These are phyloP conservation scores for Paragorgia papillata DNA, from an alignment of 92 coral and sea anemone species.

Conservation along the genomic window DNA sequence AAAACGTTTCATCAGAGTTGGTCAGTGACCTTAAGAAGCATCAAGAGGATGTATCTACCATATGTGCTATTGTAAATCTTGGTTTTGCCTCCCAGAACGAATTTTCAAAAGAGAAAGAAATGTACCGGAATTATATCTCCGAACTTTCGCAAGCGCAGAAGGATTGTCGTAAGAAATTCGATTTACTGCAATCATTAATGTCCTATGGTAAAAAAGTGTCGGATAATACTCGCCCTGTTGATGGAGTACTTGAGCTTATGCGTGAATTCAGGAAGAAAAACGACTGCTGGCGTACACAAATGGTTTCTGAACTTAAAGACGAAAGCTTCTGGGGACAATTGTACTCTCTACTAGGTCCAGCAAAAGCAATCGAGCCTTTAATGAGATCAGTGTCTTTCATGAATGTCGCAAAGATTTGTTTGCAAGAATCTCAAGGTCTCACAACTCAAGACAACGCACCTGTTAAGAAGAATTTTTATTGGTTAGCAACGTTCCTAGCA, in stretches of 20 bases:
- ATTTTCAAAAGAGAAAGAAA: neutral
- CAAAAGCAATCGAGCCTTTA: slow-evolving; percentile 9
- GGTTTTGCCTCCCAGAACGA: neutral
- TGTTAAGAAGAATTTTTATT: neutral
- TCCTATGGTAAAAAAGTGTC: slow-evolving; percentile 26
- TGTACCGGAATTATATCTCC: neutral
- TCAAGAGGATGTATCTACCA: neutral
- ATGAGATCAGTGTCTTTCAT: slow-evolving; percentile 1
- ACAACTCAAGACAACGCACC: neutral
- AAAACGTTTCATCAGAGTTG: neutral
- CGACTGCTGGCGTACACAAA: neutral
- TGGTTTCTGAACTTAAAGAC: neutral
- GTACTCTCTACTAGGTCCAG: slow-evolving; percentile 9
- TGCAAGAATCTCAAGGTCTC: neutral
- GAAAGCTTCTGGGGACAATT: slow-evolving; percentile 45
- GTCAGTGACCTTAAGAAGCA: neutral
- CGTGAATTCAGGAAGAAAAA: slow-evolving; percentile 34
- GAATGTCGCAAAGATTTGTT: neutral
- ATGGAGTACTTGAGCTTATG: slow-evolving; percentile 15
- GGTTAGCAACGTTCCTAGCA: slow-evolving; percentile 4
- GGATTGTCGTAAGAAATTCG: slow-evolving; percentile 16
- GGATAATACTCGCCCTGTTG: slow-evolving; percentile 13
- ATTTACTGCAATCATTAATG: slow-evolving; percentile 20
- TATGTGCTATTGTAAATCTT: neutral
- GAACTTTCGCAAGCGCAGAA: neutral